These are phyloP conservation scores for Alectura lathami DNA, from an alignment of 2,113 vertebrate species.

Conservation along the genomic window DNA sequence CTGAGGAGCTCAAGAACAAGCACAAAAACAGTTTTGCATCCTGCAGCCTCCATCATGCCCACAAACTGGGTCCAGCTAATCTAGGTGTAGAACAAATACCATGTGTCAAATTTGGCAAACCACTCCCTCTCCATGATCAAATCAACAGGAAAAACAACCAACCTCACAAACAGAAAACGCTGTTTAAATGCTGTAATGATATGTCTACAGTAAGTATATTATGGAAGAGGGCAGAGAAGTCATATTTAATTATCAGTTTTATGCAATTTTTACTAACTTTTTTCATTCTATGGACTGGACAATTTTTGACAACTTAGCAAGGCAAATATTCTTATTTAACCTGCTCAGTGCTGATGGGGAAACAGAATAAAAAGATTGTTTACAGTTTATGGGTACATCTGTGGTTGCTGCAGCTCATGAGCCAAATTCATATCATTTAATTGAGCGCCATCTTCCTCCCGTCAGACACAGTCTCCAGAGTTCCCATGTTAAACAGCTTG, in stretches of 20 bases:
- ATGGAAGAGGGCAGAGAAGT: neutral
- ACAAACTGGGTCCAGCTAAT: neutral
- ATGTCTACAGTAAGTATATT: neutral
- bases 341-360: neutral
- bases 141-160: neutral
- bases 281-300: neutral
- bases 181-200: neutral
- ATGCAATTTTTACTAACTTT: neutral
- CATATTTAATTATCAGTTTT: neutral
- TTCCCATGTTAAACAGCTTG: conserved; percentile 40
- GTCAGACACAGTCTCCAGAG: neutral
- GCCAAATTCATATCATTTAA: neutral
- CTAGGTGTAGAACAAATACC: neutral
- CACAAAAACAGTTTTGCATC: neutral
- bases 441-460: neutral
- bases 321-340: conserved; percentile 1
- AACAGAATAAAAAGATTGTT: conserved; percentile 7
- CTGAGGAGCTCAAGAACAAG: neutral
- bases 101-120: neutral
- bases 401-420: neutral
- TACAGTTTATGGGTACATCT: conserved; percentile 6
- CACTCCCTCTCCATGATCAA: neutral
- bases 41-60: neutral
- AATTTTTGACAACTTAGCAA: neutral
- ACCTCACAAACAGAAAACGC: neutral